phyloP scores from a whole-genome alignment of 2,797 vertebrate genomes.

The Otolemur crassicaudatus region DNA sequence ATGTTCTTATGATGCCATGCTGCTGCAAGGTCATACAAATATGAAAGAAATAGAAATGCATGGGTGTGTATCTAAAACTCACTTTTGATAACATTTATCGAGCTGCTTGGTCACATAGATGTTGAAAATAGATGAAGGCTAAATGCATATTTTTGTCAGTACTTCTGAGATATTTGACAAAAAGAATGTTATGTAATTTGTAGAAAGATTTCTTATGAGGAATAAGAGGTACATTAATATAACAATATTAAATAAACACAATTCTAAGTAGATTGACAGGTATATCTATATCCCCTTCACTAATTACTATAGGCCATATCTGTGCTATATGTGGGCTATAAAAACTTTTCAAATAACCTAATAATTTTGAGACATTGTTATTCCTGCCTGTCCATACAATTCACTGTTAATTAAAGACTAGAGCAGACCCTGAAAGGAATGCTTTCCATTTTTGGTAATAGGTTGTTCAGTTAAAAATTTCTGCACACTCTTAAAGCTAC shows the following conservation, averaged over 20 bases:
- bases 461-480: neutral
- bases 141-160: neutral
- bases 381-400: neutral
- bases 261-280: neutral
- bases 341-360: neutral
- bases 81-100: neutral
- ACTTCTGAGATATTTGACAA: slow-evolving; percentile 8
- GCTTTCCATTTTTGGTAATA: neutral
- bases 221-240: neutral
- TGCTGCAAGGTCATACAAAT: neutral
- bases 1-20: neutral
- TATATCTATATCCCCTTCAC: neutral
- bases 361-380: neutral
- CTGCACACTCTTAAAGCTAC: neutral
- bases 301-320: neutral
- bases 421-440: neutral
- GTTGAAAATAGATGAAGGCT: neutral
- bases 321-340: neutral
- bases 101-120: neutral
- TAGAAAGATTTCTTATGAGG: neutral
- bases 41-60: neutral
- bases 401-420: neutral
- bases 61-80: neutral
- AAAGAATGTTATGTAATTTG: neutral
- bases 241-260: neutral